Base-by-base conservation (phyloP, 2,797 vertebrate species). In the Pogoniulus pusillus region DNA sequence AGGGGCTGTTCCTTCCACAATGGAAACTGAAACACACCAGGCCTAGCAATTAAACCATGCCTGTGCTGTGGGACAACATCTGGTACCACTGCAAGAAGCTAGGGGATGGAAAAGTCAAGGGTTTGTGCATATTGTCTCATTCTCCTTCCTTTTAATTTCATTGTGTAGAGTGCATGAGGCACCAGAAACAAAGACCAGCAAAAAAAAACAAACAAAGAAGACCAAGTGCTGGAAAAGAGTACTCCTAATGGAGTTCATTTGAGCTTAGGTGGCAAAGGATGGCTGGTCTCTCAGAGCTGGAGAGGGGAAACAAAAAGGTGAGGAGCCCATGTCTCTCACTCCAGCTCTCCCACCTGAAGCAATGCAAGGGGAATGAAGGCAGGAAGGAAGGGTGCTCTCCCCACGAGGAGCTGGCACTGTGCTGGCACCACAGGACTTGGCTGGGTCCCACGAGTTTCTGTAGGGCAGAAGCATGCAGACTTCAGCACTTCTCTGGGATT, bases 51-150 rank as follows among this genome's bases (percentile, higher is more conserved):
- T 39, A 37, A 84, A 24, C 41, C 49, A 27, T 57, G 66, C 14
- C 29, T 84, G 24, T 84, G 51, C 30, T 58, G 16, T 57, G 29
- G 68, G 51, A 77, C 47, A 78, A 58, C 78, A 92, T 91, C 79
- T 92, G 80, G 82, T 85, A 91, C 49, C 53, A 58, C 53, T 83
- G 78, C 65, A 81, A 91, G 32, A 55, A 86, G 11, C 19, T n/a
- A 71, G 16, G 30, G 32, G 19, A 74, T 43, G 35, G 45, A 85
- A 89, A 91, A 93, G n/a, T 22, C 34, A 77, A 49, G 22, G 47
- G 8, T 39, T 83, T 91, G 34, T 74, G 45, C 1, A 1, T n/a
- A 91, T 62, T 88, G 62, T 81, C 51, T 81, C 34, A 3, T 62
- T 78, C 16, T 57, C 4, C 27, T 27, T 82, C 39, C 30, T 65